Evolutionary conservation across 2,113 vertebrate genomes (phyloP).

Genomic region (Ahaetulla prasina): DNA sequence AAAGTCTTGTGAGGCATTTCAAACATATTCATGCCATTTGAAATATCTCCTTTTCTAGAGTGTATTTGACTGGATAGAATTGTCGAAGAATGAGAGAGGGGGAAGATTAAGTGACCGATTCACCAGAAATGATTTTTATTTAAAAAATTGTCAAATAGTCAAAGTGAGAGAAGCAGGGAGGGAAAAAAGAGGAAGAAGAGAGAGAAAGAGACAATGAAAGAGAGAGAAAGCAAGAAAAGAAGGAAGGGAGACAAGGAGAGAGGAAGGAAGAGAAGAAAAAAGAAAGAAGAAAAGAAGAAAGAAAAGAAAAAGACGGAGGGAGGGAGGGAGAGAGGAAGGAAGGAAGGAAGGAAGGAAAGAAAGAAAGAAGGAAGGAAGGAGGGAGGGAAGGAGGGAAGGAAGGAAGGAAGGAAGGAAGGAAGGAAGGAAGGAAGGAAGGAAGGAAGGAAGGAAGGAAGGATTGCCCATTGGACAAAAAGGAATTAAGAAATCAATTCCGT

Average conservation of each 20-base stretch:
- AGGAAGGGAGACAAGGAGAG: not conserved
- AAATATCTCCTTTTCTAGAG: not conserved
- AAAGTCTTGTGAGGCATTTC: not conserved
- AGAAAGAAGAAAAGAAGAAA: not conserved
- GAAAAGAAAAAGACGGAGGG: too few relatives aligned
- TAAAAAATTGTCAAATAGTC: not conserved
- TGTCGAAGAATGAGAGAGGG: not conserved
- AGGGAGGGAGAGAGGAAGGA: accelerated
- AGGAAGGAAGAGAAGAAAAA: not conserved
- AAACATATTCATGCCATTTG: not conserved
- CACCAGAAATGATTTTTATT: not conserved
- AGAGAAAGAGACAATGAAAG: too few relatives aligned
- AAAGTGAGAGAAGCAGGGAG: not conserved
- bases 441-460: not conserved
- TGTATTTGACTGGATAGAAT: not conserved
- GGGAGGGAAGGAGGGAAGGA: too few relatives aligned
- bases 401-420: too few relatives aligned
- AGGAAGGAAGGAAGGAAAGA: too few relatives aligned
- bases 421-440: too few relatives aligned
- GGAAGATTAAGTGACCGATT: not conserved
- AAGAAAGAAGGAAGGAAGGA: accelerated
- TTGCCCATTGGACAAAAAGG: not conserved
- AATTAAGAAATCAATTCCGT: not conserved
- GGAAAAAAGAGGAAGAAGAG: not conserved
- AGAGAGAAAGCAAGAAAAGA: too few relatives aligned